Base-by-base conservation (phyloP, 2,888 invertebrate genomes). In the Lysandra coridon region DNA sequence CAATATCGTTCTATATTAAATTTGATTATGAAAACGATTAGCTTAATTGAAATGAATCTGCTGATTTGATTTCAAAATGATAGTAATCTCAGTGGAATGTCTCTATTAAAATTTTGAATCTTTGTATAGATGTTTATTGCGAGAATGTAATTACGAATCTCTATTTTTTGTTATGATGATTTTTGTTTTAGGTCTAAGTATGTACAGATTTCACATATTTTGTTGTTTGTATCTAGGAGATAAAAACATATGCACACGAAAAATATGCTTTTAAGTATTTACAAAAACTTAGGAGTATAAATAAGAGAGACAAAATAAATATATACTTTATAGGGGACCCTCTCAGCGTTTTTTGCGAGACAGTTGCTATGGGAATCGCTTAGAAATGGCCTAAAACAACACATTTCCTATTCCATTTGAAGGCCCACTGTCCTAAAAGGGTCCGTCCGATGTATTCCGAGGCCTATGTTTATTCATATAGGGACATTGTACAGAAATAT, bases 301-400 rank as follows among this genome's bases (percentile, higher is more conserved):
- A 75, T 23, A 10, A 23, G 53, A 40, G 4, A 49, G 62, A 78
- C 49, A 44, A 30, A 78, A 69, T 78, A 78, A 78, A 64, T 78
- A 49, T 64, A 57, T 57, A 12, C n/a, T 57, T 30, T 73, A 74
- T 44, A 30, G 60, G n/a, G 74, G 23, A 73, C 57, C 40, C 53
- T 53, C 57, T 57, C 78, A 53, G 44, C 40, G 23, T 75, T 79
- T 62, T 74, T 80, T 74, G 73, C 37, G 37, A 78, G 73, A 73
- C 60, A 62, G 79, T 73, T 79, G 78, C 33, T 76, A 75, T 75
- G 78, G 79, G 79, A 82, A 80, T 78, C 80, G 81, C 80, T 73
- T 80, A 81, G 80, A 77, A 81, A 81, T 82, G 23, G 80, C 82
- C 82, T 82, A 80, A 82, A 83, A 83, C 81, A 83, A 83, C 79